Evolutionary conservation across 2,113 vertebrate genomes (phyloP).

Genomic region (cat (Felis catus)): F.catus_Fca126_mat1.0 CM031417.1:33596001-33596500

Average conservation of each 20-base stretch:
- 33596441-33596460: conserved; percentile 13
- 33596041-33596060: neutral
- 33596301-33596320: neutral
- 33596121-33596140: neutral
- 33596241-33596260: neutral
- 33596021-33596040: neutral
- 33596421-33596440: neutral
- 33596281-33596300: neutral
- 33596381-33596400: neutral
- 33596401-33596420: neutral
- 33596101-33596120: neutral
- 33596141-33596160: neutral
- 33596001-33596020: neutral
- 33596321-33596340: neutral
- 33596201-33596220: neutral
- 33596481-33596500: neutral
- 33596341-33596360: neutral
- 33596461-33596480: neutral
- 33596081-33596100: neutral
- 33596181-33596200: neutral
- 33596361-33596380: neutral
- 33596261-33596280: neutral
- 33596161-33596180: neutral
- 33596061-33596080: neutral
- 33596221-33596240: neutral